These are phyloP conservation scores for Hofmannophila pseudospretella DNA, from an alignment of 2,888 invertebrate genomes.

Conservation along the genomic window DNA sequence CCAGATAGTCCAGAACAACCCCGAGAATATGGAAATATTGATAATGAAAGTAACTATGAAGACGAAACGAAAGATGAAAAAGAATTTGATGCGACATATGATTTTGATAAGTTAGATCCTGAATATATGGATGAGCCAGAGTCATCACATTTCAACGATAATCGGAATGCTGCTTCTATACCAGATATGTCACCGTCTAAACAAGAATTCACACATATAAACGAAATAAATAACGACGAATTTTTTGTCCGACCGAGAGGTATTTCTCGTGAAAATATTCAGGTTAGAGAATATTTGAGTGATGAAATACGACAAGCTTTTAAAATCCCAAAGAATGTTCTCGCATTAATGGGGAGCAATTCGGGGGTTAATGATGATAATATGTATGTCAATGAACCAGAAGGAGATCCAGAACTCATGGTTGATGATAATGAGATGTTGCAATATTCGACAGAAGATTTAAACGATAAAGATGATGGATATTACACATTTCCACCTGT, in stretches of 20 bases:
- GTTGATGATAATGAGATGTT: conserved; percentile 52
- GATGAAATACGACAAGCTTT: conserved; percentile 89
- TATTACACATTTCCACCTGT: conserved; percentile 76
- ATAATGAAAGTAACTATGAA: conserved; percentile 38
- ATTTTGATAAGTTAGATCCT: conserved; percentile 76
- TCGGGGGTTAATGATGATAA: conserved; percentile 45
- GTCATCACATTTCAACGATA: conserved; percentile 32
- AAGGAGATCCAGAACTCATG: conserved; percentile 57
- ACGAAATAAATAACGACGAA: conserved; percentile 92
- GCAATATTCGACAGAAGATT: conserved; percentile 59
- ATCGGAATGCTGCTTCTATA: conserved; percentile 38
- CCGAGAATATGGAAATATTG: conserved; percentile 68
- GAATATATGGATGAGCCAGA: conserved; percentile 75
- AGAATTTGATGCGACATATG: conserved; percentile 57
- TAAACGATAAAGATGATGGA: conserved; percentile 70
- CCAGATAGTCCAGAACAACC: conserved; percentile 63
- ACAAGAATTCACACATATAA: conserved; percentile 78
- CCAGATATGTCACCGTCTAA: conserved; percentile 59
- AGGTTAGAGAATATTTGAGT: conserved; percentile 86
- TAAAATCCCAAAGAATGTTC: conserved; percentile 80
- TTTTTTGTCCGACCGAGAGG: conserved; percentile 90
- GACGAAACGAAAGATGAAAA: conserved; percentile 58
- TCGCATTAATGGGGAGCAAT: conserved; percentile 78
- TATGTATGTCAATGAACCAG: conserved; percentile 55
- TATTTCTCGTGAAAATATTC: conserved; percentile 89